phyloP scores from a whole-genome alignment of 2,888 invertebrate species.

The Philereme transversata region DNA sequence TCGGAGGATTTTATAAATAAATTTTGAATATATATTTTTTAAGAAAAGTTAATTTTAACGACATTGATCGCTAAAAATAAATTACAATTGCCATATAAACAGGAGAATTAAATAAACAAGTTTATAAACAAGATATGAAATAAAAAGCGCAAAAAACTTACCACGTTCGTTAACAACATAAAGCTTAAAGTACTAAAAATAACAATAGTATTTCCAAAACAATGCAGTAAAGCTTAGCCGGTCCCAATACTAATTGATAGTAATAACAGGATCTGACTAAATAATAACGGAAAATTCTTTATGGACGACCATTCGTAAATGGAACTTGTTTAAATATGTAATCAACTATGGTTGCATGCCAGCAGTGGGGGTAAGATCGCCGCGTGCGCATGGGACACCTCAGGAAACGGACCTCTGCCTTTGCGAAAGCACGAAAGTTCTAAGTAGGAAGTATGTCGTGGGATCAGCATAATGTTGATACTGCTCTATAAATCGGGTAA shows the following conservation, averaged over 20 bases:
- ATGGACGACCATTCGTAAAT: constrained; percentile 67
- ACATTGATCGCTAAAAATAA: too few species aligned
- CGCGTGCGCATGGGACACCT: constrained; percentile 58
- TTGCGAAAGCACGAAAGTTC: constrained; percentile 74
- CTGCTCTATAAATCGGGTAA: background rate
- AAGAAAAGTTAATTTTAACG: too few species aligned
- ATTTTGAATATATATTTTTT: too few species aligned
- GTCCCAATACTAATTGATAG: constrained; percentile 9
- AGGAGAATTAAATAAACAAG: background rate
- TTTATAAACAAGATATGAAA: constrained; percentile 7
- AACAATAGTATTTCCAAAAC: constrained; percentile 20
- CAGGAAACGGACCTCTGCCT: constrained; percentile 72
- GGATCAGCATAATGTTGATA: constrained; percentile 50
- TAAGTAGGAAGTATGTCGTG: constrained; percentile 66
- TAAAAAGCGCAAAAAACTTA: constrained; percentile 36
- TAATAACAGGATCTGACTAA: constrained; percentile 22
- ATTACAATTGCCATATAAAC: too few species aligned
- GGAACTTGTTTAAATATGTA: constrained; percentile 76
- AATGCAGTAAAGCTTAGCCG: constrained; percentile 15
- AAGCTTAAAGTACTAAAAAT: constrained; percentile 17
- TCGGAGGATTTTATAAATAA: too few species aligned
- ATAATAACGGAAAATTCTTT: constrained; percentile 41
- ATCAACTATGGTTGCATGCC: constrained; percentile 56
- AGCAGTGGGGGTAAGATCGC: constrained; percentile 56
- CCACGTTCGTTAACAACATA: constrained; percentile 39